These are phyloP conservation scores for Psilopsiagon aymara DNA, from an alignment of 2,113 vertebrate species.

Conservation along the genomic window DNA sequence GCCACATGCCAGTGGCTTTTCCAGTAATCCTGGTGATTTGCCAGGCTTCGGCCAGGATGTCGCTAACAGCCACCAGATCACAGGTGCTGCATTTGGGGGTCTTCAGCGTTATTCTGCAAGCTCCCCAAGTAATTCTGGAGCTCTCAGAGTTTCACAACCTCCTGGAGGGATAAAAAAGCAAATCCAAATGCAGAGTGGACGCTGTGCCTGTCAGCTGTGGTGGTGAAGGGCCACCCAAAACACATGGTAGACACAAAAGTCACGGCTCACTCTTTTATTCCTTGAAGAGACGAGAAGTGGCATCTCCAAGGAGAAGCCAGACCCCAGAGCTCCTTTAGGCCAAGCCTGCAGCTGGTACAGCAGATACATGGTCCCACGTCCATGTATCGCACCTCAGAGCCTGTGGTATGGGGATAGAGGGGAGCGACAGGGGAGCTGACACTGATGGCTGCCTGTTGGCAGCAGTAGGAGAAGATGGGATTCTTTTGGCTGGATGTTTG, in stretches of 20 bases:
- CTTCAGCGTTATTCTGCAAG: neutral
- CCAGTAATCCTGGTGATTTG: neutral
- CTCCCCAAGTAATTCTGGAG: neutral
- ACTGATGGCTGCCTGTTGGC: neutral
- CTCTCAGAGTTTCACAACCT: neutral
- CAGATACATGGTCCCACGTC: neutral
- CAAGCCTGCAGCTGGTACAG: neutral
- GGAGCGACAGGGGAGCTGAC: neutral
- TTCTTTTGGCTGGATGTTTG: neutral
- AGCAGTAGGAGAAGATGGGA: neutral
- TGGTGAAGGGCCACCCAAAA: neutral
- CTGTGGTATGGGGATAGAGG: neutral
- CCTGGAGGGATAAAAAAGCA: neutral
- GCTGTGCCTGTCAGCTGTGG: neutral
- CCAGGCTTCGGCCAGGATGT: neutral
- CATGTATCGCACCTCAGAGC: neutral
- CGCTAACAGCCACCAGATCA: rapidly evolving
- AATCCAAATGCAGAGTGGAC: neutral
- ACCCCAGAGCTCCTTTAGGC: neutral
- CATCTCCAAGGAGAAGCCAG: neutral
- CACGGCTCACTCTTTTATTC: neutral
- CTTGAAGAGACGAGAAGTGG: neutral
- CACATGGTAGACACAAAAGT: rapidly evolving
- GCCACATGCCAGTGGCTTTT: neutral
- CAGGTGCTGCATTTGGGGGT: neutral